Conservation (phyloP, 1,140 invertebrate genomes). For the Diabrotica undecimpunctata region DNA sequence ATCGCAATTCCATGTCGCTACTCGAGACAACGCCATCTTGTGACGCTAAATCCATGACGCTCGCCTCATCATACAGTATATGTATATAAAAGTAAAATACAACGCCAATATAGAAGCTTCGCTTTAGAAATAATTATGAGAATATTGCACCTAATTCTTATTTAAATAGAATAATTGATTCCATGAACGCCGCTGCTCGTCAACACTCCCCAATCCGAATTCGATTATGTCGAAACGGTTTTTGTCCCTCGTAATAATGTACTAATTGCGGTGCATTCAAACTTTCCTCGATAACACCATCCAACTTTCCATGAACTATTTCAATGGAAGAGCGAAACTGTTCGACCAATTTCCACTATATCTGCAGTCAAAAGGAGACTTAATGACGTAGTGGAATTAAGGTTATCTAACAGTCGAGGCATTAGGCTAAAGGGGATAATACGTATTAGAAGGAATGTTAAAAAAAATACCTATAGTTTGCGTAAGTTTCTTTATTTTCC, state of each 20-base stretch:
- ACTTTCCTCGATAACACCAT: not conserved
- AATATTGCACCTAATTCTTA: too few relatives aligned
- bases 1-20: too few relatives aligned
- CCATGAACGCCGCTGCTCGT: not conserved
- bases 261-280: conserved; percentile 2
- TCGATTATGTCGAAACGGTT: conserved; percentile 2
- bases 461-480: too few relatives aligned
- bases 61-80: too few relatives aligned
- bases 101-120: too few relatives aligned
- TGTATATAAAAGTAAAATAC: too few relatives aligned
- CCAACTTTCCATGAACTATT: conserved; percentile 2
- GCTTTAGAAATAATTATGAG: too few relatives aligned
- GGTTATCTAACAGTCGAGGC: not conserved
- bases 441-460: too few relatives aligned
- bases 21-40: too few relatives aligned
- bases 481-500: too few relatives aligned
- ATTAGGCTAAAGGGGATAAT: too few relatives aligned
- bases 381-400: not conserved
- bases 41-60: too few relatives aligned
- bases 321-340: conserved; percentile 1
- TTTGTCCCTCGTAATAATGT: conserved; percentile 1
- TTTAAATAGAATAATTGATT: not conserved
- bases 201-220: not conserved
- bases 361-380: not conserved
- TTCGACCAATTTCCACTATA: not conserved